These are phyloP conservation scores for Aphidius colemani DNA, from an alignment of 2,888 invertebrate species.

Conservation along the genomic window DNA sequence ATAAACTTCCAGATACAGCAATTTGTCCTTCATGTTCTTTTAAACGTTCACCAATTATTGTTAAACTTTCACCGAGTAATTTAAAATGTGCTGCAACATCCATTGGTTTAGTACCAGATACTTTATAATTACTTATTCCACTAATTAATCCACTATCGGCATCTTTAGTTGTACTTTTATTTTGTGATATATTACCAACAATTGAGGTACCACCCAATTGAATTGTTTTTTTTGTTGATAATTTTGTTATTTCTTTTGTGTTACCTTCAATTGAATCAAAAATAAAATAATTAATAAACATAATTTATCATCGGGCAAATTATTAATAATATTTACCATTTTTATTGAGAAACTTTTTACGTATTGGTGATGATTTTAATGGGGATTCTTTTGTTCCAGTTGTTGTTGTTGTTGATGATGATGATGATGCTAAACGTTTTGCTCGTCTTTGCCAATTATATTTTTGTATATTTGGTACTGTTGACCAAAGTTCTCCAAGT, in stretches of 20 bases:
- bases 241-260: slow-evolving; percentile 38
- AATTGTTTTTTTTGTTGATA: slow-evolving; percentile 52
- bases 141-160: slow-evolving; percentile 57
- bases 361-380: slow-evolving; percentile 52
- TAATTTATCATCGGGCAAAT: not conserved
- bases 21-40: slow-evolving; percentile 96
- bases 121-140: slow-evolving; percentile 64
- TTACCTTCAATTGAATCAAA: slow-evolving; percentile 47
- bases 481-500: slow-evolving; percentile 87
- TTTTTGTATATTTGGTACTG: slow-evolving; percentile 72
- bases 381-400: slow-evolving; percentile 50
- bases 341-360: slow-evolving; percentile 62
- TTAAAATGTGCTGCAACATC: slow-evolving; percentile 93
- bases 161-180: slow-evolving; percentile 53
- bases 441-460: slow-evolving; percentile 83
- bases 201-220: slow-evolving; percentile 55
- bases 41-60: slow-evolving; percentile 89
- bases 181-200: slow-evolving; percentile 45
- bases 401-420: too few relatives aligned
- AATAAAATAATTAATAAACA: not conserved
- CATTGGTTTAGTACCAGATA: slow-evolving; percentile 77
- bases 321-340: slow-evolving; percentile 44
- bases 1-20: slow-evolving; percentile 92
- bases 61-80: slow-evolving; percentile 88
- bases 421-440: slow-evolving; percentile 66